Conservation (phyloP, 2,113 vertebrate genomes). For the Paratilapia polleni region DNA sequence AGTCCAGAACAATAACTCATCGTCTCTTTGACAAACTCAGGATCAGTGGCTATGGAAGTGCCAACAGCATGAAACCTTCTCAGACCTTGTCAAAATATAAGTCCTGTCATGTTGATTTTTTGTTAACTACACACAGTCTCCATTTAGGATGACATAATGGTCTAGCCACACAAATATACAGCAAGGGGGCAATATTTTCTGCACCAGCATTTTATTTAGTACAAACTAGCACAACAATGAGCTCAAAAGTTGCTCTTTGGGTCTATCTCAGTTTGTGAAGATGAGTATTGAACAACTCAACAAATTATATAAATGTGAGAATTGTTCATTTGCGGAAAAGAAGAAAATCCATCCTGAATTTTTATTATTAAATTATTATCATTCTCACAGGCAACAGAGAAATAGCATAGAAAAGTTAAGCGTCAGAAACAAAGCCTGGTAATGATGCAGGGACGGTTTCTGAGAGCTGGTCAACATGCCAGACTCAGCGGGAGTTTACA, state of each 20-base stretch:
- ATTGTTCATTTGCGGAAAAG: not conserved
- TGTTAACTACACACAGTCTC: not conserved
- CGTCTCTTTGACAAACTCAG: constrained; percentile 11
- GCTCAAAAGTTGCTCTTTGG: not conserved
- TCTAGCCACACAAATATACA: not conserved
- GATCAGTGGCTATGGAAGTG: constrained; percentile 14
- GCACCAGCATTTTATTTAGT: not conserved
- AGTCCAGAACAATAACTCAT: constrained; percentile 17
- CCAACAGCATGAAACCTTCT: constrained; percentile 12
- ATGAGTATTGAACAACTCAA: not conserved
- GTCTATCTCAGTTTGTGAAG: not conserved
- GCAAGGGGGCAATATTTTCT: not conserved
- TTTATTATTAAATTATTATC: not conserved
- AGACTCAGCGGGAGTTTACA: constrained; percentile 67
- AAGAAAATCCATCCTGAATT: not conserved
- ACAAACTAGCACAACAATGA: not conserved
- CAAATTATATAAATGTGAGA: not conserved
- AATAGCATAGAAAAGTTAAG: constrained; percentile 16
- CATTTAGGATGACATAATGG: not conserved
- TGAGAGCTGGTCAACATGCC: constrained; percentile 63
- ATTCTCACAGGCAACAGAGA: not conserved
- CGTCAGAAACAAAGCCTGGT: constrained; percentile 49
- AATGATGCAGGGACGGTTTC: constrained; percentile 59
- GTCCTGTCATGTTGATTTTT: not conserved
- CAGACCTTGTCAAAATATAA: constrained; percentile 10